Evolutionary conservation across 2,113 vertebrate genomes (phyloP).

Genomic region (Bombycilla garrulus): DNA sequence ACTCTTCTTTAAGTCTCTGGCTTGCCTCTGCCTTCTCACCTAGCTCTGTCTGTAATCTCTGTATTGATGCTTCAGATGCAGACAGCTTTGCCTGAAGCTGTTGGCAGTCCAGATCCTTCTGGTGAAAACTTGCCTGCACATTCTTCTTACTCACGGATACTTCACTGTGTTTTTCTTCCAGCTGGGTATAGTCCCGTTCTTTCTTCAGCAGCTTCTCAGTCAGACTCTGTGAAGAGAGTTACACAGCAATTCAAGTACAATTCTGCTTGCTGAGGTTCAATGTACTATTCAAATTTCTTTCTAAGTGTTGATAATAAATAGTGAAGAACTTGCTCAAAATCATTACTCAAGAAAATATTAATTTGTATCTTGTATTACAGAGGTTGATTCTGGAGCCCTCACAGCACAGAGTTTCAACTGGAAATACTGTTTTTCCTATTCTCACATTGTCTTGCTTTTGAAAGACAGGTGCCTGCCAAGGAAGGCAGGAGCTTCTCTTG

Average conservation of each 20-base stretch:
- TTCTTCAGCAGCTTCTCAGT: constrained; percentile 83
- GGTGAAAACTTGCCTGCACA: constrained; percentile 82
- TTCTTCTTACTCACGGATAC: constrained; percentile 82
- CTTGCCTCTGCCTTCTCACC: constrained; percentile 80
- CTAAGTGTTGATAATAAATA: background rate
- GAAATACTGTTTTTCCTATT: background rate
- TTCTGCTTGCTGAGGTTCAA: background rate
- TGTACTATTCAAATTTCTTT: background rate
- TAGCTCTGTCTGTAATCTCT: constrained; percentile 81
- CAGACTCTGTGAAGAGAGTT: constrained; percentile 75
- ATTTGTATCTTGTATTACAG: background rate
- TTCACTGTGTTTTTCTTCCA: constrained; percentile 82
- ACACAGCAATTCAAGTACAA: background rate
- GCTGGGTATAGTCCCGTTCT: constrained; percentile 81
- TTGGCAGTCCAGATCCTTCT: constrained; percentile 87
- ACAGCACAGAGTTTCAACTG: background rate
- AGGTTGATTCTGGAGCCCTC: background rate
- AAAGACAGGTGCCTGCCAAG: too few relatives aligned
- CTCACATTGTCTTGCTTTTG: too few relatives aligned
- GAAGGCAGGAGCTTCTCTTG: too few relatives aligned
- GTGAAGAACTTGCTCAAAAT: background rate
- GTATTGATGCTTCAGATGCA: constrained; percentile 79
- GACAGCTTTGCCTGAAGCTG: constrained; percentile 84
- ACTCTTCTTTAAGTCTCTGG: constrained; percentile 84
- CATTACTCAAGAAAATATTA: background rate